phyloP scores from a whole-genome alignment of 2,888 invertebrate species.

The Phengaris arion region DNA sequence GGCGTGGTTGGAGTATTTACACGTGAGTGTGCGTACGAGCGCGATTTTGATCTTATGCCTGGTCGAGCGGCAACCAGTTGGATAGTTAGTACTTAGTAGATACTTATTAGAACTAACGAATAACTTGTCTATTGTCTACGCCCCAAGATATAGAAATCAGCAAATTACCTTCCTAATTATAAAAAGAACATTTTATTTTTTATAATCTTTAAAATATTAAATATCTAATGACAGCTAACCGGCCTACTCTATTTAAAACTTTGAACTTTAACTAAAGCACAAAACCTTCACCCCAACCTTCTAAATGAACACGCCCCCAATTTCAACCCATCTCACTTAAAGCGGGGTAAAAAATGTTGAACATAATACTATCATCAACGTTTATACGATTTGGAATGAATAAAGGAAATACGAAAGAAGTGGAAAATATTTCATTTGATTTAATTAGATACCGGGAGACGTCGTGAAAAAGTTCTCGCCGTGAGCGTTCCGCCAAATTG shows the following conservation, averaged over 20 bases:
- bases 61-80: no score
- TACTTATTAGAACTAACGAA: no score
- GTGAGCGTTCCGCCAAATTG: constrained; percentile 22
- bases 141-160: no score
- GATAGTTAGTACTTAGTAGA: no score
- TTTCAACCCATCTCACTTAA: neutral
- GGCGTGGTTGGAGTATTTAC: no score
- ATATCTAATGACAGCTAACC: neutral
- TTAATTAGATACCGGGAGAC: constrained; percentile 24
- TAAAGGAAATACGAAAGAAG: constrained; percentile 16
- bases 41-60: no score
- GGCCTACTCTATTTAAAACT: no score
- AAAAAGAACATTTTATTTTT: neutral
- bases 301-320: neutral
- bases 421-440: constrained; percentile 27
- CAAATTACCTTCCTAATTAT: neutral
- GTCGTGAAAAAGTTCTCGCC: constrained; percentile 22
- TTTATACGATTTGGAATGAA: constrained; percentile 7
- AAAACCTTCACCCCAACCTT: neutral
- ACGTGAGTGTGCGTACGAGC: no score
- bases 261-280: neutral
- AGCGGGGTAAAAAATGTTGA: neutral
- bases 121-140: no score
- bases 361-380: constrained; percentile 12
- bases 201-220: neutral